Conservation (phyloP, 2,888 invertebrate genomes). For the Dexiosoma caninum region DNA sequence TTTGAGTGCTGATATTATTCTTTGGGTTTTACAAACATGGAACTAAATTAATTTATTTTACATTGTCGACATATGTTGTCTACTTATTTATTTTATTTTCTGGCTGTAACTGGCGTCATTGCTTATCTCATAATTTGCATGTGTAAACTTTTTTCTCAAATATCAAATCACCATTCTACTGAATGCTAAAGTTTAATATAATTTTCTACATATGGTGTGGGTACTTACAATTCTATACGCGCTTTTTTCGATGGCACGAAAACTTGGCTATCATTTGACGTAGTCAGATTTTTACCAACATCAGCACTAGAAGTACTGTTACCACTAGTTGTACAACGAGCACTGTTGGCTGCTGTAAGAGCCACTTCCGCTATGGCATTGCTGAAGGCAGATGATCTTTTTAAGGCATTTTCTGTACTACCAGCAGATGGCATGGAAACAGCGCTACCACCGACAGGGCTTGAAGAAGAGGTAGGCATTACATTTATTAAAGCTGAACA, state of each 20-base stretch:
- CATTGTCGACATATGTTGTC: no score
- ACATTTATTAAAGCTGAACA: conserved; percentile 55
- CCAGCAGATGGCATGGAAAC: conserved; percentile 11
- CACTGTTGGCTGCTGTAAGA: neutral
- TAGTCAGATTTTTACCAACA: conserved; percentile 65
- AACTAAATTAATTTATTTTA: no score
- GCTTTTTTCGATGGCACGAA: conserved; percentile 79
- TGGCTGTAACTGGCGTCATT: no score
- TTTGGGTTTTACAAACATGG: no score
- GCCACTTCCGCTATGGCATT: conserved; percentile 49
- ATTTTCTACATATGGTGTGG: no score
- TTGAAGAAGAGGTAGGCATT: neutral
- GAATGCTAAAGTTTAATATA: no score
- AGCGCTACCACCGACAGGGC: neutral
- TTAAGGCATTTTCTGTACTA: conserved; percentile 30
- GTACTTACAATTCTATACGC: conserved; percentile 77
- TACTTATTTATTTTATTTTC: no score
- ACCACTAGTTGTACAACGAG: conserved; percentile 63
- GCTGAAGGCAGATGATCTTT: conserved; percentile 34
- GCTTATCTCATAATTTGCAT: no score
- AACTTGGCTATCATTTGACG: conserved; percentile 77
- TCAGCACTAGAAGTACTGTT: conserved; percentile 44
- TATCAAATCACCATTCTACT: no score
- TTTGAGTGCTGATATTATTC: no score
- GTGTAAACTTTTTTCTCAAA: no score